Evolutionary conservation across 1,140 invertebrate species (phyloP), one percentile per base, ranked within the genome.

Genomic region (Laupala kohalensis): DNA sequence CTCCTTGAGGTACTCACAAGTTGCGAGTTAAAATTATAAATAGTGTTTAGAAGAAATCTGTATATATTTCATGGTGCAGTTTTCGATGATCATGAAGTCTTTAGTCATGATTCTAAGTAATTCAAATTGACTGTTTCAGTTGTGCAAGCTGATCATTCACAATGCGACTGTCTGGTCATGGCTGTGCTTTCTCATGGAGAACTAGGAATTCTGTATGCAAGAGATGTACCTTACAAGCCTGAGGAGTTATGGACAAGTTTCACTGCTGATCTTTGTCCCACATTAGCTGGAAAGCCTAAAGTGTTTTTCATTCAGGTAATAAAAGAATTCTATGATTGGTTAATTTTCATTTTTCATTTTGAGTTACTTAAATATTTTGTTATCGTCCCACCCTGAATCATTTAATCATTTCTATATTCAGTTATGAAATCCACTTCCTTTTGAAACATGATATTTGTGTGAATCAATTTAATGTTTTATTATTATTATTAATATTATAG

Each of bases 281-380:
- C 89, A 70, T 82, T 98, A 63, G 92, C 92, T 75, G 95, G 95
- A n/a, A 96, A 96, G 81, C 94, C 94, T 12, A 97, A 97, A 79
- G 73, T 97, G 65, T 96, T 96, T 79, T 95, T 97, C 75, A 90
- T 96, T 75, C 93, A 88, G 79, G 86, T 83, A 76, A 71, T 62
- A 66, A 24, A 66, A 25, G 23, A 66, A 66, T 66, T 24, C 9
- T 66, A 13, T 66, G 9, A 66, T 66, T 66, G 25, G 25, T 5
- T 66, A 6, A 6, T 66, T 6, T 66, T 6, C 23, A 25, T 25
- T 2, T 66, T 3, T 23, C 3, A 4, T 66, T 24, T 1, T 13
- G 19, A 53, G 19, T 13, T 53, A 53, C 30, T 37, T 37, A 6
- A 6, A 37, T 37, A 15, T 37, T 37, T 37, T 37, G 30, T 37